These are phyloP conservation scores for Natrix natrix DNA, from an alignment of 2,797 vertebrate species.

Conservation along the genomic window DNA sequence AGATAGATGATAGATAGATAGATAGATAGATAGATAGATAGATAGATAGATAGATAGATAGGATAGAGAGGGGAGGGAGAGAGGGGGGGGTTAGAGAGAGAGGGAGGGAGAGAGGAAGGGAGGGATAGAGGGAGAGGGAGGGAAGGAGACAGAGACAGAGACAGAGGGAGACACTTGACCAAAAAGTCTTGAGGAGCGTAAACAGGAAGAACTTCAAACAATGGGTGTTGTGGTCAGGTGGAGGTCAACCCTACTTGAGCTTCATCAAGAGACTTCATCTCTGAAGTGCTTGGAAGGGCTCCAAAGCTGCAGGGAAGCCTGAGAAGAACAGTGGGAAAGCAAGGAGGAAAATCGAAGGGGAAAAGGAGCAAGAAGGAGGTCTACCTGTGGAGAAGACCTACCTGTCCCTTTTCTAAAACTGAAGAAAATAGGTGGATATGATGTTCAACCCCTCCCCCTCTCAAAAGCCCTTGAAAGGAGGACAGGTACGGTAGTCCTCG, in stretches of 20 bases:
- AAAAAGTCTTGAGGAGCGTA: background rate
- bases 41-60: background rate
- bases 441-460: too few species aligned
- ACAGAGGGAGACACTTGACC: background rate
- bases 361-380: background rate
- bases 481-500: too few species aligned
- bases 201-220: background rate
- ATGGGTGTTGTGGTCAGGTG: background rate
- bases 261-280: background rate
- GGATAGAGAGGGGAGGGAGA: too few species aligned
- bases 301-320: background rate
- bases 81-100: too few species aligned
- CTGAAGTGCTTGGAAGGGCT: background rate
- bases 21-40: too few species aligned
- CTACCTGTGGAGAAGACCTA: background rate
- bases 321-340: background rate
- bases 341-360: background rate
- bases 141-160: too few species aligned
- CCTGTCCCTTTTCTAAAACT: background rate
- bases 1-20: too few species aligned
- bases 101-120: accelerated
- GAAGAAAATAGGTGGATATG: too few species aligned
- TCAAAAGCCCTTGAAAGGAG: background rate
- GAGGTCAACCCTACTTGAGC: background rate
- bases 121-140: too few species aligned